Percentiles rank a stretch among this genome's conserved stretches.
Evolutionary conservation across 2,888 invertebrate genomes (phyloP).

Genomic region (Mythimna loreyi): DNA sequence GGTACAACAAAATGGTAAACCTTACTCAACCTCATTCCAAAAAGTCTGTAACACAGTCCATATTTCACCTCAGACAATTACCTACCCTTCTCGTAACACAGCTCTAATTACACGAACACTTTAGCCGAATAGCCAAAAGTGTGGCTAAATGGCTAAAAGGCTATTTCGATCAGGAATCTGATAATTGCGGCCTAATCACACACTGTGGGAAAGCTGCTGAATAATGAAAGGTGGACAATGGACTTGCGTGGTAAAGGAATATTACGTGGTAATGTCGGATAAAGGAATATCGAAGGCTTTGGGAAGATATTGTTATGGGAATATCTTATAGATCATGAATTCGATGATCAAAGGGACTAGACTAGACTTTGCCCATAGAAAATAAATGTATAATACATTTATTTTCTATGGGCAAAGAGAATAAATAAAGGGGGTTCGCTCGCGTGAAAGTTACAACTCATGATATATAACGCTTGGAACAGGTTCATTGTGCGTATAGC

Average conservation of each 20-base stretch:
- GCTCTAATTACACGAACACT: conserved; percentile 17
- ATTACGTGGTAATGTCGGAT: conserved; percentile 1
- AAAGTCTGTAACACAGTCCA: not conserved
- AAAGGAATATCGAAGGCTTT: conserved; percentile 11
- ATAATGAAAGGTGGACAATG: conserved; percentile 44
- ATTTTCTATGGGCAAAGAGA: too few species aligned
- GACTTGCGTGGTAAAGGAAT: conserved; percentile 27
- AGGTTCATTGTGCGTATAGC: too few species aligned
- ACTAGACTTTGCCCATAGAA: too few species aligned
- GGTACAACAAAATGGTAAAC: not conserved
- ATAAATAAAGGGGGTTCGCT: too few species aligned
- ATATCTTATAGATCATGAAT: conserved; percentile 3
- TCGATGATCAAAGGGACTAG: not conserved
- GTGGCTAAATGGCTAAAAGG: conserved; percentile 25
- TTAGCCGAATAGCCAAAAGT: conserved; percentile 21
- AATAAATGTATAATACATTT: not conserved
- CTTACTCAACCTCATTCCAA: not conserved
- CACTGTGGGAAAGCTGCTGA: conserved; percentile 33
- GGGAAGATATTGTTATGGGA: not conserved
- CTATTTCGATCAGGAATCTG: conserved; percentile 37
- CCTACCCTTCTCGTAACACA: not conserved
- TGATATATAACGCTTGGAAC: too few species aligned
- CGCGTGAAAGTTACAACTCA: too few species aligned
- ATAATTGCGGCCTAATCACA: conserved; percentile 53
- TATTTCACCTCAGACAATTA: conserved; percentile 7